phyloP scores from a whole-genome alignment of 2,113 vertebrate species.

The Dasyprocta punctata region DNA sequence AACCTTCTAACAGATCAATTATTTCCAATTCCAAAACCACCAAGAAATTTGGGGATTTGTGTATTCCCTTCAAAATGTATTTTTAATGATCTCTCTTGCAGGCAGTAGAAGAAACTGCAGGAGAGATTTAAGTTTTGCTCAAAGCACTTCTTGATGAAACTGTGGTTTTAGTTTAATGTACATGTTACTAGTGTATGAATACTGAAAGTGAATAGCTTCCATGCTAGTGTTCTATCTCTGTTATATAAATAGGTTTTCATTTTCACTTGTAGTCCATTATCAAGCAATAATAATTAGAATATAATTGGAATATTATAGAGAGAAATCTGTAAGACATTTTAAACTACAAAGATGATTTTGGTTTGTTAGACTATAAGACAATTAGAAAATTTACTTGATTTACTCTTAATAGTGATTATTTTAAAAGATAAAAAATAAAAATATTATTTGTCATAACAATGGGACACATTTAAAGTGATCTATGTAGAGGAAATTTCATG shows the following conservation, averaged over 20 bases:
- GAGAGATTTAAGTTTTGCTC: not conserved
- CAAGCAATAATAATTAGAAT: not conserved
- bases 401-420: not conserved
- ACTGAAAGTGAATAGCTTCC: not conserved
- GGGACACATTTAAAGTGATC: not conserved
- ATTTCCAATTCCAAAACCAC: slow-evolving; percentile 6
- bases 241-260: not conserved
- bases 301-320: not conserved
- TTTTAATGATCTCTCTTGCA: slow-evolving; percentile 23
- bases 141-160: not conserved
- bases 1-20: not conserved
- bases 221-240: not conserved
- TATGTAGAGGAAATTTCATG: not conserved
- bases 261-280: not conserved
- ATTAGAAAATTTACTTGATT: not conserved
- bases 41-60: not conserved
- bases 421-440: slow-evolving; percentile 22
- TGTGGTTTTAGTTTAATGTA: not conserved
- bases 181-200: no score
- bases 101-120: not conserved
- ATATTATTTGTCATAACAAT: not conserved
- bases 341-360: not conserved
- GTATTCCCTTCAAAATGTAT: not conserved
- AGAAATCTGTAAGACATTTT: not conserved
- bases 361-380: not conserved